Evolutionary conservation across 2,113 vertebrate genomes (phyloP), one percentile per base, ranked within the genome.

Genomic region (Acrocephalus arundinaceus): DNA sequence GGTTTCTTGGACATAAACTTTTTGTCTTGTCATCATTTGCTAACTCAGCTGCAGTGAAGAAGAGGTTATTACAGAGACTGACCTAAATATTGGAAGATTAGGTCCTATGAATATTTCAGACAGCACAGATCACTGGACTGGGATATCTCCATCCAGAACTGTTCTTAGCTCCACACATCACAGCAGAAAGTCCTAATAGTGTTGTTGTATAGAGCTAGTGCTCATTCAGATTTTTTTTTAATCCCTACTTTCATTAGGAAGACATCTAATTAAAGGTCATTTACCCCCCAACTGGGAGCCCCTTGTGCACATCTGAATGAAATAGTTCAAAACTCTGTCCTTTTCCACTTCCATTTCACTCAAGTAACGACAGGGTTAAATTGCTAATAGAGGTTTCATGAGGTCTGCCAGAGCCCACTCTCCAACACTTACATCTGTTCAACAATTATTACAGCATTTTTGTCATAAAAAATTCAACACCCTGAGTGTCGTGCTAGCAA

Each of bases 361-460:
- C 94, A 96, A 94, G 98, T 79, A 89, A 84, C 8, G 95, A 97
- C 94, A 96, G 98, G 98, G 98, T 99, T 99, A 99, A 99, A 98
- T 98, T 99, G 98, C 98, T 99, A 99, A 99, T 99, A 98, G 98
- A 98, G 97, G 97, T 98, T 99, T 98, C 98, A 98, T 98, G 98
- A 99, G 98, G 98, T 99, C 98, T 98, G 98, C 98, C 98, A 97
- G 98, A 98, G 98, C 98, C 97, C 96, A 98, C 98, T 98, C 98
- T 98, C 98, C 98, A 98, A 98, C 98, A 99, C 98, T 98, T 99
- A 99, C 99, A 99, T 99, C 98, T 99, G 99, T 99, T 99, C 98
- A 99, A 99, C 98, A 99, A 99, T 99, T 99, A 99, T 99, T 99
- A 99, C 98, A 99, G 98, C 98, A 98, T 98, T 99, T 99, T 99